Conservation (phyloP, 2,797 vertebrate genomes). For the Hapalemur alaotrensis region DNA sequence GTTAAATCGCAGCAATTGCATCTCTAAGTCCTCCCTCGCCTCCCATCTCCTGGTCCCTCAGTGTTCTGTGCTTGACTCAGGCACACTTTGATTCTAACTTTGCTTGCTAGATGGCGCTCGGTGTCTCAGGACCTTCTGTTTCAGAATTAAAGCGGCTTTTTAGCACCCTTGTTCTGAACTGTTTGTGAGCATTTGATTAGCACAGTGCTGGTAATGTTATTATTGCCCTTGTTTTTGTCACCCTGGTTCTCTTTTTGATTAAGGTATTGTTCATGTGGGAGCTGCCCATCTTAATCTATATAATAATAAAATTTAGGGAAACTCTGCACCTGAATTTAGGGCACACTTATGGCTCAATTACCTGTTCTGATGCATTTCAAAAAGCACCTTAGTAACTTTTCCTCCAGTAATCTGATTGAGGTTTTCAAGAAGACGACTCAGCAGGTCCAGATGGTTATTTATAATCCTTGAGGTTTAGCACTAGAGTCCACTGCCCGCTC, state of each 20-base stretch:
- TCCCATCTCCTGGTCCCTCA: background rate
- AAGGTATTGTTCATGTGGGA: background rate
- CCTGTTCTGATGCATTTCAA: background rate
- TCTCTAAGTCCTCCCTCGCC: background rate
- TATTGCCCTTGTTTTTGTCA: constrained; percentile 27
- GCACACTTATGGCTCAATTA: background rate
- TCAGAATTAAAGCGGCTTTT: constrained; percentile 78
- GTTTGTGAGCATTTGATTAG: constrained; percentile 65
- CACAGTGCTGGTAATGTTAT: constrained; percentile 24
- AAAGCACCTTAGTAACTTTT: constrained; percentile 48
- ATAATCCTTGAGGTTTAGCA: background rate
- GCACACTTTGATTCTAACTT: constrained; percentile 88
- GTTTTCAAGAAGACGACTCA: background rate
- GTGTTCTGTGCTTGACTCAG: constrained; percentile 52
- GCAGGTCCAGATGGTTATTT: background rate
- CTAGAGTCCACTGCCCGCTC: background rate
- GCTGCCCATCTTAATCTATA: background rate
- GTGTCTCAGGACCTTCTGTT: constrained; percentile 89
- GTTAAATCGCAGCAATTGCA: background rate
- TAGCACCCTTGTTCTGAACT: constrained; percentile 66
- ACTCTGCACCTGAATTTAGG: constrained; percentile 27
- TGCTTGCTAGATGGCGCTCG: constrained; percentile 98
- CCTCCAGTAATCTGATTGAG: background rate
- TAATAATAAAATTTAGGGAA: constrained; percentile 36
- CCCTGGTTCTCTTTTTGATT: constrained; percentile 32